A percentile compares a stretch with the other conserved stretches of the same genome.
Conservation (phyloP, 1,140 invertebrate genomes). For the Acromyrmex charruanus region DNA sequence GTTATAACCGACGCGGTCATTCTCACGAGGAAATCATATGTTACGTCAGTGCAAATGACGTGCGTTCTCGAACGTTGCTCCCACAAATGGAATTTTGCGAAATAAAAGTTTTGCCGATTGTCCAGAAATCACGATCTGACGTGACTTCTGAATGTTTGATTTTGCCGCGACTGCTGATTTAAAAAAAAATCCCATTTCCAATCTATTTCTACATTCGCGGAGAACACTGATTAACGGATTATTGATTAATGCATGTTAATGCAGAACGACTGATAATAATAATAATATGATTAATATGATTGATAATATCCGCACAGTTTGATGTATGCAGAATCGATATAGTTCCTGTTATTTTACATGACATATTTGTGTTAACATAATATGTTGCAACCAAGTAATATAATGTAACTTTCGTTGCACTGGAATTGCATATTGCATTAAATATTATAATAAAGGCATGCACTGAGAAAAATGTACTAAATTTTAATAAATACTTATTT, state of each 20-base stretch:
- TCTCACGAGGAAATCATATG: conserved; percentile 40
- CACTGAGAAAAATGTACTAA: too few species aligned
- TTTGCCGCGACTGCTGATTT: background rate
- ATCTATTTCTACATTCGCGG: background rate
- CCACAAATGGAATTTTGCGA: conserved; percentile 7
- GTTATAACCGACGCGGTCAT: conserved; percentile 22
- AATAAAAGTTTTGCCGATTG: background rate
- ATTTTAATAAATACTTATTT: too few species aligned
- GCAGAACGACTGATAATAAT: background rate
- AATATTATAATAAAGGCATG: background rate
- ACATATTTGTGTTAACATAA: background rate
- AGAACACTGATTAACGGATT: background rate
- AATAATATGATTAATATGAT: background rate
- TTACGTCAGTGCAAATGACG: conserved; percentile 9
- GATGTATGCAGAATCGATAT: background rate
- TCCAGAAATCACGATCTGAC: background rate
- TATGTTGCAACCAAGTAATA: background rate
- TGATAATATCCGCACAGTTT: background rate
- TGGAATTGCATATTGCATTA: background rate
- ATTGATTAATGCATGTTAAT: conserved; percentile 5
- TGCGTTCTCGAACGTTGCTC: conserved; percentile 22
- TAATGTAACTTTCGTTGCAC: background rate
- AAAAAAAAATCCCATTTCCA: background rate
- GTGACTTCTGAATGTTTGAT: background rate
- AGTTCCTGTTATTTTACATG: background rate